Conservation (phyloP, 2,113 vertebrate species). For the Ochotona curzoniae region DNA sequence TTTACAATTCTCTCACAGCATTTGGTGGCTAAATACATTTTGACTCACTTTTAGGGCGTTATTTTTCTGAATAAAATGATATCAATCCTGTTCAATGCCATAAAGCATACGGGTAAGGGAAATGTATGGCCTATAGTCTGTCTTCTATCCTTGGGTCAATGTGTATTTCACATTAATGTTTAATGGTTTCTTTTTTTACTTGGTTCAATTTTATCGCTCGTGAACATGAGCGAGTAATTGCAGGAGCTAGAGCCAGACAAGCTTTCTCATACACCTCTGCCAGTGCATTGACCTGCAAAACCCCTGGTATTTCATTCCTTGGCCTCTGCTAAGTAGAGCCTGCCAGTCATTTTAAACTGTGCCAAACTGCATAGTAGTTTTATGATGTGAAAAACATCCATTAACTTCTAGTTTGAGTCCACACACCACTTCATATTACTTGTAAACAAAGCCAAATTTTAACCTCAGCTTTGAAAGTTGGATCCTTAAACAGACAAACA, state of each 20-base stretch:
- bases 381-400: conserved; percentile 77
- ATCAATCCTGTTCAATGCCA: conserved; percentile 2
- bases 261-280: conserved; percentile 73
- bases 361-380: conserved; percentile 76
- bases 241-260: conserved; percentile 58
- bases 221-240: conserved; percentile 52
- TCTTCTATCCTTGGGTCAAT: not conserved
- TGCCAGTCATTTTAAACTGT: conserved; percentile 82
- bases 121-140: conserved; percentile 44
- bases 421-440: conserved; percentile 66
- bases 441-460: conserved; percentile 74
- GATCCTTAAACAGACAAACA: conserved; percentile 38
- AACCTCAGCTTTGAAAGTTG: conserved; percentile 24
- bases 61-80: not conserved
- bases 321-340: conserved; percentile 76
- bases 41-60: not conserved
- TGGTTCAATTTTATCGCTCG: conserved; percentile 64
- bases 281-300: conserved; percentile 80
- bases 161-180: conserved; percentile 24
- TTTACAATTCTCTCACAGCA: not conserved
- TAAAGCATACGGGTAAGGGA: conserved; percentile 49
- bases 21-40: conserved; percentile 54
- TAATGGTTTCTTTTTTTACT: conserved; percentile 58
- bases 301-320: conserved; percentile 77
- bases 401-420: conserved; percentile 74